A percentile compares a stretch with the other conserved stretches of the same genome.
Conservation (phyloP, 1,140 invertebrate genomes). For the Mizuhopecten yessoensis region DNA sequence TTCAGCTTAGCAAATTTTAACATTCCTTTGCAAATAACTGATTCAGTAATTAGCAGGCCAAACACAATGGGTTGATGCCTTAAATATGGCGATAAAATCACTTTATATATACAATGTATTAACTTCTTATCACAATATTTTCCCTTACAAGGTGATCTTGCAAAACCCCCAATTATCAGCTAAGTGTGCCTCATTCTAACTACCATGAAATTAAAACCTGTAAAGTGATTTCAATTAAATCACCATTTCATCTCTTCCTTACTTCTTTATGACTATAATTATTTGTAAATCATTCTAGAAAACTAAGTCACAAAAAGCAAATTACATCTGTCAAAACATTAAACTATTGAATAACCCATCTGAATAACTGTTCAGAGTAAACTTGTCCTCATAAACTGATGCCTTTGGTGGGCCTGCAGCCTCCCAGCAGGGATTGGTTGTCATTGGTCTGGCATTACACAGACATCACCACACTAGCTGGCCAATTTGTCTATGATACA, state of each 20-base stretch:
- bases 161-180: too few relatives aligned
- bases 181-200: background rate
- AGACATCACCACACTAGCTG: background rate
- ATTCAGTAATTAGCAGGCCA: too few relatives aligned
- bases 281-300: background rate
- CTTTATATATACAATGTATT: too few relatives aligned
- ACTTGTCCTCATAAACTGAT: background rate
- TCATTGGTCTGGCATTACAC: background rate
- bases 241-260: background rate
- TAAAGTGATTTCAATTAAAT: background rate
- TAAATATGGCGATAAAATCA: too few relatives aligned
- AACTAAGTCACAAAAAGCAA: background rate
- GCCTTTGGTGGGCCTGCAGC: background rate
- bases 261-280: background rate
- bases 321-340: background rate
- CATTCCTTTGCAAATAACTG: too few relatives aligned
- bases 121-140: background rate
- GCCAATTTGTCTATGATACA: background rate
- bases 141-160: background rate
- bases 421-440: background rate
- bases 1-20: too few relatives aligned
- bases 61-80: too few relatives aligned
- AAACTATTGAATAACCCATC: conserved; percentile 4
- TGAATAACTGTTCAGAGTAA: background rate
- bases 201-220: background rate